phyloP scores from a whole-genome alignment of 2,888 invertebrate species.

The Catocala sponsa region DNA sequence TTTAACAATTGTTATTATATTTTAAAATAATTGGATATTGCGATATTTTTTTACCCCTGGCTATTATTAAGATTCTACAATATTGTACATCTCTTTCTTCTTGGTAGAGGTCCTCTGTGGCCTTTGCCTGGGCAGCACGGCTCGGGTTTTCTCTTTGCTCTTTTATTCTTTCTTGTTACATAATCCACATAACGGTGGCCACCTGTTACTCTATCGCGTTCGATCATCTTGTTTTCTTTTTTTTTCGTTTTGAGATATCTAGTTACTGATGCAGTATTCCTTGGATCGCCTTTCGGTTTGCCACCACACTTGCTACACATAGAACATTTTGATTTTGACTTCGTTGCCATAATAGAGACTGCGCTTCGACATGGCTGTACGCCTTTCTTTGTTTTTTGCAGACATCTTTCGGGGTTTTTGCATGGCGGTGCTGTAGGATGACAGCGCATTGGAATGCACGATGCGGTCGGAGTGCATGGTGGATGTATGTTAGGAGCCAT shows the following conservation, averaged over 20 bases:
- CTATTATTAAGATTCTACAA: neutral
- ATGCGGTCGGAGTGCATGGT: slow-evolving; percentile 77
- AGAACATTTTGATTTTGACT: slow-evolving; percentile 65
- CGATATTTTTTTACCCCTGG: too few relatives aligned
- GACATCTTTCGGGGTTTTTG: slow-evolving; percentile 72
- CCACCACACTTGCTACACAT: slow-evolving; percentile 65
- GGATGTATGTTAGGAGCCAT: slow-evolving; percentile 78
- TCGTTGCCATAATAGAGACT: slow-evolving; percentile 74
- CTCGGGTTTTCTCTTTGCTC: neutral
- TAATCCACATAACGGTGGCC: slow-evolving; percentile 64
- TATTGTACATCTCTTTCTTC: slow-evolving; percentile 16
- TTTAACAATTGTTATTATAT: too few relatives aligned
- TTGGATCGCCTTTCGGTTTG: slow-evolving; percentile 37
- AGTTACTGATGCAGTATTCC: slow-evolving; percentile 56
- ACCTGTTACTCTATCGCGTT: slow-evolving; percentile 65
- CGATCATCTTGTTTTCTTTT: slow-evolving; percentile 66
- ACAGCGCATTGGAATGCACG: slow-evolving; percentile 74
- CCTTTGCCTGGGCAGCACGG: slow-evolving; percentile 75
- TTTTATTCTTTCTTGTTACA: slow-evolving; percentile 48
- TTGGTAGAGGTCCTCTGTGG: slow-evolving; percentile 54
- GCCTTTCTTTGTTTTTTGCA: slow-evolving; percentile 68
- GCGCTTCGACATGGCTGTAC: slow-evolving; percentile 75
- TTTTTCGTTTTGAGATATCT: slow-evolving; percentile 71
- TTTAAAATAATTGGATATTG: too few relatives aligned
- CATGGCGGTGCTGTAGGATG: slow-evolving; percentile 78